These are phyloP conservation scores for Centruroides sculpturatus DNA, from an alignment of 1,140 invertebrate species.

Conservation along the genomic window DNA sequence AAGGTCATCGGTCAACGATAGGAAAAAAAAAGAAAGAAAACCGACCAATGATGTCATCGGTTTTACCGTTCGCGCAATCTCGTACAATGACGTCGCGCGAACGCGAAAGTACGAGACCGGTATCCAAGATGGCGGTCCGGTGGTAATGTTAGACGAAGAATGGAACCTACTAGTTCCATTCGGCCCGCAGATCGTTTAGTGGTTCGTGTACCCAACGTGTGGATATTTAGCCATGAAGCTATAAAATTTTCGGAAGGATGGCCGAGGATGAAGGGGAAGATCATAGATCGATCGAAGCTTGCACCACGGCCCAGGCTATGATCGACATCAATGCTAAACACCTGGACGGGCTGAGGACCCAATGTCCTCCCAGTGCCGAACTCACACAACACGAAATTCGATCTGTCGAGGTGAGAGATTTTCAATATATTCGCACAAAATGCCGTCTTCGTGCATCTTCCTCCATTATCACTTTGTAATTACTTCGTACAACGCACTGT, in stretches of 20 bases:
- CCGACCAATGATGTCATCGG: no score
- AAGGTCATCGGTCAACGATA: no score
- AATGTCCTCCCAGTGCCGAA: conserved; percentile 79
- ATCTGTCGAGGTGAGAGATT: conserved; percentile 59
- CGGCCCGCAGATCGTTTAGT: neutral
- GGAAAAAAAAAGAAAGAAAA: no score
- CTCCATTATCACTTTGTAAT: no score
- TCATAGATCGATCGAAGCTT: conserved; percentile 25
- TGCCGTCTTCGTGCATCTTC: no score
- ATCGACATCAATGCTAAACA: conserved; percentile 86
- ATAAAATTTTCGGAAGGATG: conserved; percentile 2
- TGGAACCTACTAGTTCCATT: neutral
- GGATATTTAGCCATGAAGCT: neutral
- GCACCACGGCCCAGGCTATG: conserved; percentile 59
- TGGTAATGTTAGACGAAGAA: neutral
- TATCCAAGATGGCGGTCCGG: no score
- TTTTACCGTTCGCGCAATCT: no score
- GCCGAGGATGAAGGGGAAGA: conserved; percentile 23
- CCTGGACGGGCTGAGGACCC: conserved; percentile 75
- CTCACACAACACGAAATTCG: conserved; percentile 90
- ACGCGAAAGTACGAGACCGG: no score
- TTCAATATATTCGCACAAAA: no score
- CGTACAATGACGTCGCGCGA: no score
- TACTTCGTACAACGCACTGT: no score
- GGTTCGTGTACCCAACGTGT: neutral